phyloP scores from a whole-genome alignment of 2,888 invertebrate genomes.

The Nyleta sp. region DNA sequence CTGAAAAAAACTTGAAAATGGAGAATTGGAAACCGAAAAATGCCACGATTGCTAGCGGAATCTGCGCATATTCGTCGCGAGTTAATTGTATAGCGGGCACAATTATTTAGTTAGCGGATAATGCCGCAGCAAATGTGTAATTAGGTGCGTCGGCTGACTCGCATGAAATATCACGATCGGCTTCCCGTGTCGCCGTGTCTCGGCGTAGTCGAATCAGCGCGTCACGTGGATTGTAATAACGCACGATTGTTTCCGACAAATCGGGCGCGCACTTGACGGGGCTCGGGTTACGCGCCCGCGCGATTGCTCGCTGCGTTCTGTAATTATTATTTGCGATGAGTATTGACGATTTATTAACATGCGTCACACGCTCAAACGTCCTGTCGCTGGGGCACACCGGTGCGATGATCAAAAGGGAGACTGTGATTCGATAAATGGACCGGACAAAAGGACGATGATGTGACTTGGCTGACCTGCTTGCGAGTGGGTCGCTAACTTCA shows the following conservation, averaged over 20 bases:
- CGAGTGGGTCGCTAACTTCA: no score
- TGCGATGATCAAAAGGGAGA: slow-evolving; percentile 40
- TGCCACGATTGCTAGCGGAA: no score
- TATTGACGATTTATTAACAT: slow-evolving; percentile 59
- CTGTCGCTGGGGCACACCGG: neutral
- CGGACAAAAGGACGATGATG: slow-evolving; percentile 39
- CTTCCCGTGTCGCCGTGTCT: slow-evolving; percentile 15
- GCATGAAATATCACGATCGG: slow-evolving; percentile 60
- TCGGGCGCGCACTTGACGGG: slow-evolving; percentile 39
- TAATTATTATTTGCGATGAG: slow-evolving; percentile 52
- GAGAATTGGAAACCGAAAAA: no score
- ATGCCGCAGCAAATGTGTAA: slow-evolving; percentile 59
- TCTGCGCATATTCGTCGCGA: slow-evolving; percentile 11
- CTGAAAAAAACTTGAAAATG: no score
- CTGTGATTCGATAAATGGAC: slow-evolving; percentile 45
- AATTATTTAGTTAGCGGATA: slow-evolving; percentile 62
- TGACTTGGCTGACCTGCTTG: slow-evolving; percentile 31
- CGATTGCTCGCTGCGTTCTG: slow-evolving; percentile 46
- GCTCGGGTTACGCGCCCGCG: slow-evolving; percentile 34
- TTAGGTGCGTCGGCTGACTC: slow-evolving; percentile 53
- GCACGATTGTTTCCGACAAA: slow-evolving; percentile 57
- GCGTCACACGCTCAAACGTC: slow-evolving; percentile 41
- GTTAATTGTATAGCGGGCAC: slow-evolving; percentile 34
- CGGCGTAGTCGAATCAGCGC: slow-evolving; percentile 40
- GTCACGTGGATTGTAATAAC: slow-evolving; percentile 54